Evolutionary conservation across 2,888 invertebrate genomes (phyloP).

Genomic region (Sarcophaga subvicina): DNA sequence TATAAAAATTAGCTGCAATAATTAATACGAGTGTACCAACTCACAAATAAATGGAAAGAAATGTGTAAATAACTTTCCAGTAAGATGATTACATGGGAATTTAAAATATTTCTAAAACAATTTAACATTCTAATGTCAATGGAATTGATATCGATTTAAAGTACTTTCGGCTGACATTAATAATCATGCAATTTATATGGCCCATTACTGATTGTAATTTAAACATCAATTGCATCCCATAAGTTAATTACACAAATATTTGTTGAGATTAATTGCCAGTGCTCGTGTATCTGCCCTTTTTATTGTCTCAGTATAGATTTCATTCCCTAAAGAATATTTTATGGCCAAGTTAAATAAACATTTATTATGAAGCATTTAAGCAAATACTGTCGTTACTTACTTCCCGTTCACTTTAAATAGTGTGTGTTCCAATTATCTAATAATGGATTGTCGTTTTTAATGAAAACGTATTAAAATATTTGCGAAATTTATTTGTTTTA

Average conservation of each 20-base stretch:
- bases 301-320: not conserved
- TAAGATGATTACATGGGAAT: too few relatives aligned
- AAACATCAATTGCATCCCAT: not conserved
- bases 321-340: not conserved
- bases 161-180: not conserved
- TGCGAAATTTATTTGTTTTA: constrained; percentile 61
- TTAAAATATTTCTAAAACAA: too few relatives aligned
- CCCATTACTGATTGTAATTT: not conserved
- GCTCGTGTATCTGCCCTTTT: not conserved
- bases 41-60: too few relatives aligned
- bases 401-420: not conserved
- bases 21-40: too few relatives aligned
- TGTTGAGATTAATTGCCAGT: not conserved
- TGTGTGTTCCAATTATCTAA: constrained; percentile 25
- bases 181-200: not conserved
- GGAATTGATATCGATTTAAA: too few relatives aligned
- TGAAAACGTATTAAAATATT: constrained; percentile 46
- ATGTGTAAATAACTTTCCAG: too few relatives aligned
- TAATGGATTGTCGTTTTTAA: constrained; percentile 39
- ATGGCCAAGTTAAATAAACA: not conserved
- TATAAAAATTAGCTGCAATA: too few relatives aligned
- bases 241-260: not conserved
- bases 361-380: not conserved
- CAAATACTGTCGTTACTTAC: not conserved
- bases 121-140: too few relatives aligned